Conservation (phyloP, 2,113 vertebrate genomes). For the Plectropomus leopardus region DNA sequence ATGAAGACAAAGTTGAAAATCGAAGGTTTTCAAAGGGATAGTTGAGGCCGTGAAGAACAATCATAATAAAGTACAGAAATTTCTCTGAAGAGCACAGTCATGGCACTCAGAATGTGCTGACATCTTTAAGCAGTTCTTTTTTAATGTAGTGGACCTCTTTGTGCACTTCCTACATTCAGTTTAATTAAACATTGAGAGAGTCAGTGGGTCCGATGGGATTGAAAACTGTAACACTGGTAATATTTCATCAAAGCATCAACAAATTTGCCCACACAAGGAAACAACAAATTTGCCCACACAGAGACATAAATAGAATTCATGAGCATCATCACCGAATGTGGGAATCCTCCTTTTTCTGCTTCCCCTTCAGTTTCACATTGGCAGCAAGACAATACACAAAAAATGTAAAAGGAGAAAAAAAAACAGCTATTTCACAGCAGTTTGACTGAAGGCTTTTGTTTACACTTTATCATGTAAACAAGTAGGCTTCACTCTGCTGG, state of each 20-base stretch:
- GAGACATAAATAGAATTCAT: slow-evolving; percentile 64
- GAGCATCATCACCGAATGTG: slow-evolving; percentile 62
- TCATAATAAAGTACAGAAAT: not conserved
- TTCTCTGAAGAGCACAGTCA: not conserved
- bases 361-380: slow-evolving; percentile 46
- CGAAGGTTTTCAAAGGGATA: not conserved
- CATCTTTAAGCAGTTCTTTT: slow-evolving; percentile 6
- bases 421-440: slow-evolving; percentile 32
- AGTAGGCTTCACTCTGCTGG: slow-evolving; percentile 14
- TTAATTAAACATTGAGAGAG: slow-evolving; percentile 54
- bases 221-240: slow-evolving; percentile 43
- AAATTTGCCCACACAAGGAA: slow-evolving; percentile 60
- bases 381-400: slow-evolving; percentile 41
- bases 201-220: slow-evolving; percentile 29
- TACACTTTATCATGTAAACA: slow-evolving; percentile 46
- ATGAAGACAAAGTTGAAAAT: not conserved
- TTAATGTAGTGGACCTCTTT: too few relatives aligned
- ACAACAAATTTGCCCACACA: slow-evolving; percentile 69
- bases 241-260: slow-evolving; percentile 68
- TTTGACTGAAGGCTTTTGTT: slow-evolving; percentile 46
- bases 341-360: slow-evolving; percentile 71
- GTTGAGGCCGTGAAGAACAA: too few relatives aligned
- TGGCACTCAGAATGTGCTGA: not conserved
- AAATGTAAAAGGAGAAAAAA: slow-evolving; percentile 13
- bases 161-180: slow-evolving; percentile 43